These are phyloP conservation scores for Xanthia icteritia DNA, from an alignment of 2,888 invertebrate genomes.

Conservation along the genomic window DNA sequence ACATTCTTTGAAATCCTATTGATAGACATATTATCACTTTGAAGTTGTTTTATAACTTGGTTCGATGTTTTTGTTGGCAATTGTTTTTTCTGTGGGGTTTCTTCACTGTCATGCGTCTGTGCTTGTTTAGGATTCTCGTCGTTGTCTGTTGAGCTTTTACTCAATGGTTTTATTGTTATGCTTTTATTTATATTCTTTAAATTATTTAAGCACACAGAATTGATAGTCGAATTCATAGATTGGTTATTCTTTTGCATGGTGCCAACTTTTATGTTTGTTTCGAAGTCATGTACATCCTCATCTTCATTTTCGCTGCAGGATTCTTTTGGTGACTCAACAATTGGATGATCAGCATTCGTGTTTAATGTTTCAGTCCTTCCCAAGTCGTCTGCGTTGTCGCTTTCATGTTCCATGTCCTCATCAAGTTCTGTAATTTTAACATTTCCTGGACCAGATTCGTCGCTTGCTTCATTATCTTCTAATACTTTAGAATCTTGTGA, in stretches of 20 bases:
- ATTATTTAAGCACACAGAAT: constrained; percentile 71
- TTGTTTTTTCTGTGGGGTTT: constrained; percentile 68
- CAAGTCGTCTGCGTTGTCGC: constrained; percentile 70
- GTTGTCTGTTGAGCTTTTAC: constrained; percentile 55
- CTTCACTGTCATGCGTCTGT: constrained; percentile 57
- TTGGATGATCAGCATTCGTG: constrained; percentile 64
- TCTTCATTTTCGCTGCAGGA: constrained; percentile 73
- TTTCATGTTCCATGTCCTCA: constrained; percentile 51
- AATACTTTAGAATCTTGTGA: constrained; percentile 65
- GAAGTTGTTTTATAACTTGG: constrained; percentile 64
- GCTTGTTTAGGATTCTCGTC: constrained; percentile 46
- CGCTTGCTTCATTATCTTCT: constrained; percentile 68
- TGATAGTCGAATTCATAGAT: constrained; percentile 59
- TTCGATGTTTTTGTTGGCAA: constrained; percentile 72
- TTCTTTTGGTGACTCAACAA: constrained; percentile 78
- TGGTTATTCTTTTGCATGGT: constrained; percentile 68
- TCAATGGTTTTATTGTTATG: constrained; percentile 74
- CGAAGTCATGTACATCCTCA: constrained; percentile 73
- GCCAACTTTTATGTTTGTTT: constrained; percentile 71
- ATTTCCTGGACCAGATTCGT: constrained; percentile 72
- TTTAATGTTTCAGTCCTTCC: constrained; percentile 61
- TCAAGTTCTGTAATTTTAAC: constrained; percentile 82
- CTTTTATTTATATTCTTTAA: constrained; percentile 79
- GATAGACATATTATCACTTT: constrained; percentile 56
- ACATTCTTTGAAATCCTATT: constrained; percentile 56